Base-by-base conservation (phyloP, 1,140 invertebrate genomes). In the Arion vulgaris region DNA sequence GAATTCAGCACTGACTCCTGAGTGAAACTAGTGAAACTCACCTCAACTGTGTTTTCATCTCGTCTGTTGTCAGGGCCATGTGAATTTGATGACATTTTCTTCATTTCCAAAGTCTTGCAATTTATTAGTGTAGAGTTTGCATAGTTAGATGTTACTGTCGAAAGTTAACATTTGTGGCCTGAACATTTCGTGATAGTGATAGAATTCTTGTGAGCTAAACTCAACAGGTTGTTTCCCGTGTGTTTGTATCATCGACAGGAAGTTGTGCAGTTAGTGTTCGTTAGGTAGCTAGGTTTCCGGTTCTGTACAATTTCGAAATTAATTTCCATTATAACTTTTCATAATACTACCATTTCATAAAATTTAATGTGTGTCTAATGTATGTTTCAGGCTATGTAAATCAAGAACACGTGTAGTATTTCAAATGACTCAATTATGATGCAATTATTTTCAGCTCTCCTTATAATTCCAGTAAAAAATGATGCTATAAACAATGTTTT, bases 31-130 rank as follows among this genome's bases (percentile, higher is more conserved):
- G n/a, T n/a, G n/a, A n/a, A n/a, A n/a, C 62, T 66, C 62, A 66
- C 62, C 62, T 66, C 62, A 32, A 66, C 62, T 73, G 71, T 73
- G 41, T 73, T 41, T 49, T 73, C 71, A 2, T 49, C 41, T 38
- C 38, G 23, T 73, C 41, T 49, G 71, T 49, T 73, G 36, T 73
- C 41, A 0, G 41, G 23, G 38, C 71, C 36, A 73, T 39, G 71
- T 23, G 38, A 49, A 39, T 13, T 49, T 9, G 11, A 73, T 26
- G 28, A 36, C 38, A 73, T 49, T 49, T 49, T 73, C 71, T 73
- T 73, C 71, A 41, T 49, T 73, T 32, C n/a, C 28, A 34, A 23
- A 66, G 62, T 7, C n/a, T 34, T 66, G 28, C 11, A 66, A 2
- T 28, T 66, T 66, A 7, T 66, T 66, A 15, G 9, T 32, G 7